Evolutionary conservation across 2,113 vertebrate species (phyloP).

Genomic region (Lophotis ruficrista): DNA sequence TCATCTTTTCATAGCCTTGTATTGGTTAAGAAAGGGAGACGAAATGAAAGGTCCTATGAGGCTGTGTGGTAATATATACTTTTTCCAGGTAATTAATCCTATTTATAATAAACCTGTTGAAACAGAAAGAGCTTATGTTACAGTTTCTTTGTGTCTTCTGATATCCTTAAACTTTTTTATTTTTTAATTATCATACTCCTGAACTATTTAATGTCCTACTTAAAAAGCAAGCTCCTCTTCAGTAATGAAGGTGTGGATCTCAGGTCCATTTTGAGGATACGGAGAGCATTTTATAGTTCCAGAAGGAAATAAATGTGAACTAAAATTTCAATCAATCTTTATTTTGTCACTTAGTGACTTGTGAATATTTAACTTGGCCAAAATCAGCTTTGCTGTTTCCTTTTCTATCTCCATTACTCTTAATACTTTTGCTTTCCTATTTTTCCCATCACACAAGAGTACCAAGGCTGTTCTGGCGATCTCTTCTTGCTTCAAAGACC

Average conservation of each 20-base stretch:
- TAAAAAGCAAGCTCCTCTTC: background rate
- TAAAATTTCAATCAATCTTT: background rate
- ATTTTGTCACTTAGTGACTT: background rate
- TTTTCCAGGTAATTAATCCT: background rate
- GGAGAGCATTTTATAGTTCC: background rate
- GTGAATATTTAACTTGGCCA: background rate
- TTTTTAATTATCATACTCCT: background rate
- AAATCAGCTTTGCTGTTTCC: background rate
- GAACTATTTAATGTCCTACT: background rate
- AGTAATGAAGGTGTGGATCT: background rate
- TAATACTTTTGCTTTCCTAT: background rate
- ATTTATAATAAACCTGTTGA: background rate
- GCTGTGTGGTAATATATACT: background rate
- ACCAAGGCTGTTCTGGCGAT: background rate
- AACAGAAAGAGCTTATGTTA: background rate
- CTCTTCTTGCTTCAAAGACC: background rate
- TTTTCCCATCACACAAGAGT: no score
- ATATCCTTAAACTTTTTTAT: background rate
- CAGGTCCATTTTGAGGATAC: background rate
- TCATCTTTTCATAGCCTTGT: background rate
- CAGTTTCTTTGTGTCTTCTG: background rate
- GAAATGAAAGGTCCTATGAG: background rate
- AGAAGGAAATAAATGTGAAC: background rate
- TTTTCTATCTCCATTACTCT: background rate
- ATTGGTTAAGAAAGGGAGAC: background rate